Percentiles rank a stretch among this genome's conserved stretches.
These are phyloP conservation scores for Bombyx mandarina DNA, from an alignment of 1,140 invertebrate genomes.

Conservation along the genomic window DNA sequence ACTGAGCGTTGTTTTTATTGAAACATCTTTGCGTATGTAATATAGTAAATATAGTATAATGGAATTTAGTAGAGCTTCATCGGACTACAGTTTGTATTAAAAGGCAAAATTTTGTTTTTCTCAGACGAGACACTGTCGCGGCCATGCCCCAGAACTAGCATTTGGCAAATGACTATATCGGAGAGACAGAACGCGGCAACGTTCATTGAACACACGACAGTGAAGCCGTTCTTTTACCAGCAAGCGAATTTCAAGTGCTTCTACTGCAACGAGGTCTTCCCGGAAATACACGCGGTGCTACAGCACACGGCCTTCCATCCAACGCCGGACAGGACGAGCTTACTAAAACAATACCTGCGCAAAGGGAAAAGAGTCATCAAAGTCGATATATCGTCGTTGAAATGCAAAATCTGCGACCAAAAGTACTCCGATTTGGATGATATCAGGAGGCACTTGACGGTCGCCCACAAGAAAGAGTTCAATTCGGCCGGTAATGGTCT, in stretches of 20 bases:
- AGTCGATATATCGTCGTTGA: slow-evolving; percentile 52
- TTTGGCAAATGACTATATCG: slow-evolving; percentile 64
- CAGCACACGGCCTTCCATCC: slow-evolving; percentile 39
- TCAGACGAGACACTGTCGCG: slow-evolving; percentile 10
- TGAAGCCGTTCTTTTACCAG: slow-evolving; percentile 58
- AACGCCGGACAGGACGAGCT: slow-evolving; percentile 32
- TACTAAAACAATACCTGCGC: slow-evolving; percentile 47
- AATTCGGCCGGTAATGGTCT: slow-evolving; percentile 53
- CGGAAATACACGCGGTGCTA: slow-evolving; percentile 47
- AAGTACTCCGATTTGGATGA: slow-evolving; percentile 49
- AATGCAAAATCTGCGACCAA: slow-evolving; percentile 50
- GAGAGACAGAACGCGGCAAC: slow-evolving; percentile 57
- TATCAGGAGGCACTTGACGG: slow-evolving; percentile 39
- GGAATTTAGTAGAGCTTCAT: not conserved
- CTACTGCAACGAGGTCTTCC: slow-evolving; percentile 54
- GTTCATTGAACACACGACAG: slow-evolving; percentile 46
- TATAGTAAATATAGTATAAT: not conserved
- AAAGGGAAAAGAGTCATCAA: slow-evolving; percentile 62
- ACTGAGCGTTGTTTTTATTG: not conserved
- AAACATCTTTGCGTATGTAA: not conserved
- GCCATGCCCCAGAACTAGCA: slow-evolving; percentile 40
- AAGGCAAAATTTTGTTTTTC: not conserved
- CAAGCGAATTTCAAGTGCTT: slow-evolving; percentile 64
- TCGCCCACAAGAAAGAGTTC: slow-evolving; percentile 46
- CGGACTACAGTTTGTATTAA: not conserved